Evolutionary conservation across 2,113 vertebrate genomes (phyloP), one percentile per base, ranked within the genome.

Genomic region (Carettochelys insculpta): DNA sequence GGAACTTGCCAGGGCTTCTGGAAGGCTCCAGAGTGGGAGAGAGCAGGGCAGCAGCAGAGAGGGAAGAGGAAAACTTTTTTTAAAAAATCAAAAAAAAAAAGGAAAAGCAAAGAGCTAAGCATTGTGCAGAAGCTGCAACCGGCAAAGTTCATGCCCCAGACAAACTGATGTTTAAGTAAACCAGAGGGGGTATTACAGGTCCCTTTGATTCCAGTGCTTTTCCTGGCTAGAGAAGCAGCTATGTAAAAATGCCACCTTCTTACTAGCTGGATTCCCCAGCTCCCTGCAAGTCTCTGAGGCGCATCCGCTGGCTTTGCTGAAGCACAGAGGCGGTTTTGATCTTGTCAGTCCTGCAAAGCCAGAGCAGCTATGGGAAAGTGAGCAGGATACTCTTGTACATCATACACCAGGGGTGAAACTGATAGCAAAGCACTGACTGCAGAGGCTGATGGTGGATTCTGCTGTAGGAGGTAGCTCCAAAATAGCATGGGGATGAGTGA

Each of bases 1-100:
- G 86, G 96, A 94, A 90, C 97, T 94, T 80, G 93, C 96, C 95
- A 90, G 92, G 45, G 94, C 97, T 95, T 97, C 97, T 96, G 94
- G 84, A 95, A 95, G 91, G 92, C 92, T 94, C 25, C 4, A 1
- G 94, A 73, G 48, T 89, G 92, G 83, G 5, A 80, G 51, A 4
- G 29, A 58, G 84, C 45, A 0, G 38, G 76, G 91, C 1, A 58
- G 75, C 89, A 68, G 89, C 77, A 27, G 20, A 45, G 82, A 95
- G 91, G 45, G 14, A 83, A 19, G 73, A 17, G 41, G 82, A 54
- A 81, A 47, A 41, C 77, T 78, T 68, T 50, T 65, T n/a, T n/a
- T n/a, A n/a, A n/a, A 5, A 34, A 82, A 71, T 45, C 17, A 29
- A 47, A 5, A 4, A 12, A 1, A 58, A 53, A 11, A 8, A 27